Evolutionary conservation across 2,113 vertebrate species (phyloP).

Genomic region (Nymphicus hollandicus): DNA sequence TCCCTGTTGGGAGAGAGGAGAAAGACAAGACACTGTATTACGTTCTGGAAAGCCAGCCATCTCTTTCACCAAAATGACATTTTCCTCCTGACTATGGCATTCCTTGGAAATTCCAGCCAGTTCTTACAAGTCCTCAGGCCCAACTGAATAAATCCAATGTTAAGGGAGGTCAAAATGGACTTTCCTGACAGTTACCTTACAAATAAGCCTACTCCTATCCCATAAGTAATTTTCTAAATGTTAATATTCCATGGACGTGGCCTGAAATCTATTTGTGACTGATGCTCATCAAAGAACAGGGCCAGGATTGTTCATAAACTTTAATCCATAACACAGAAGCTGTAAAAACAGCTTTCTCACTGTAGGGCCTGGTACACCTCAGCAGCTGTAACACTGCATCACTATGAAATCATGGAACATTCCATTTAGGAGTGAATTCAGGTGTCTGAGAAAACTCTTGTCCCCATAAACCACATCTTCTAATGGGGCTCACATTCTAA

Average conservation of each 20-base stretch:
- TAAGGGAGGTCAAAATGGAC: neutral
- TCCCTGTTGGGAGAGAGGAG: conserved; percentile 69
- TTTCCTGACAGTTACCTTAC: neutral
- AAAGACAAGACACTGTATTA: neutral
- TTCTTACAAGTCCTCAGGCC: neutral
- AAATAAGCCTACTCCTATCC: neutral
- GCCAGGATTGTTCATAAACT: neutral
- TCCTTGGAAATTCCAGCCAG: neutral
- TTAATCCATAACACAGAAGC: neutral
- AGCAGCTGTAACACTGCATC: neutral
- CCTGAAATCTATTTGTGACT: neutral
- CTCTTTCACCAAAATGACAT: neutral
- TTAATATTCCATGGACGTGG: rapidly evolving
- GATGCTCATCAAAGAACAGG: neutral
- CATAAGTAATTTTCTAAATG: neutral
- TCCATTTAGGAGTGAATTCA: neutral
- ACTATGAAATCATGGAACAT: neutral
- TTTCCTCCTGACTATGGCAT: neutral
- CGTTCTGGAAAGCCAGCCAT: neutral
- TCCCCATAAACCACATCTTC: neutral
- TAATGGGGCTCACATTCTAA: neutral
- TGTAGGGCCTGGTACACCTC: neutral
- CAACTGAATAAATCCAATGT: neutral
- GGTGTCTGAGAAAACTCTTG: neutral
- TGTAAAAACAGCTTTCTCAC: neutral